Percentiles rank a stretch among this genome's conserved stretches.
These are phyloP conservation scores for Aphis craccivora DNA, from an alignment of 1,140 invertebrate species.

Conservation along the genomic window DNA sequence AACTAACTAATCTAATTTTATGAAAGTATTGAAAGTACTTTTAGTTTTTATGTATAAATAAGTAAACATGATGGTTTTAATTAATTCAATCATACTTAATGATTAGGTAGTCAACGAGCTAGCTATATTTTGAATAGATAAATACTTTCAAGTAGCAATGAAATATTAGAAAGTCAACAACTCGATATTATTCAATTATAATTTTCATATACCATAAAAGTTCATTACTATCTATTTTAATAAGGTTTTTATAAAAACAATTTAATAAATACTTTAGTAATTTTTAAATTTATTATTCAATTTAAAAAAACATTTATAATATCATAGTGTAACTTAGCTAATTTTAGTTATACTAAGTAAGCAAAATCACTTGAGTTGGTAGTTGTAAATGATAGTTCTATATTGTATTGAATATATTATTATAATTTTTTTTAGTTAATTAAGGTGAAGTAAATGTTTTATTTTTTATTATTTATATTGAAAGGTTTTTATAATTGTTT, in stretches of 20 bases:
- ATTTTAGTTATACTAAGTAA: not conserved
- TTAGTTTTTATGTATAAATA: not conserved
- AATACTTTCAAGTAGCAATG: no score
- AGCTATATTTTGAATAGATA: not conserved
- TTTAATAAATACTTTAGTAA: not conserved
- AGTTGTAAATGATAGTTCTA: not conserved
- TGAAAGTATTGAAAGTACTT: not conserved
- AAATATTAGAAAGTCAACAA: no score
- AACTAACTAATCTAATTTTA: not conserved
- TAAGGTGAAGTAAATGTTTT: not conserved
- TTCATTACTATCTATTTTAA: not conserved
- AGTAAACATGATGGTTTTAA: not conserved
- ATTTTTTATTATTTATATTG: not conserved
- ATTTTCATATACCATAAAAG: not conserved
- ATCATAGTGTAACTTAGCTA: not conserved
- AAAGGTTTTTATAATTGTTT: not conserved
- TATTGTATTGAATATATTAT: not conserved
- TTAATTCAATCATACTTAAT: not conserved
- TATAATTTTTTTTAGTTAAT: not conserved
- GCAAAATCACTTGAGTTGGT: not conserved
- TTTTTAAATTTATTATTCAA: not conserved
- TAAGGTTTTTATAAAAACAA: not conserved
- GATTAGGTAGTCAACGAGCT: not conserved
- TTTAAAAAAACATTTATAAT: not conserved
- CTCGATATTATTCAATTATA: not conserved